Conservation (phyloP, 1,140 invertebrate genomes). For the Triops cancriformis region DNA sequence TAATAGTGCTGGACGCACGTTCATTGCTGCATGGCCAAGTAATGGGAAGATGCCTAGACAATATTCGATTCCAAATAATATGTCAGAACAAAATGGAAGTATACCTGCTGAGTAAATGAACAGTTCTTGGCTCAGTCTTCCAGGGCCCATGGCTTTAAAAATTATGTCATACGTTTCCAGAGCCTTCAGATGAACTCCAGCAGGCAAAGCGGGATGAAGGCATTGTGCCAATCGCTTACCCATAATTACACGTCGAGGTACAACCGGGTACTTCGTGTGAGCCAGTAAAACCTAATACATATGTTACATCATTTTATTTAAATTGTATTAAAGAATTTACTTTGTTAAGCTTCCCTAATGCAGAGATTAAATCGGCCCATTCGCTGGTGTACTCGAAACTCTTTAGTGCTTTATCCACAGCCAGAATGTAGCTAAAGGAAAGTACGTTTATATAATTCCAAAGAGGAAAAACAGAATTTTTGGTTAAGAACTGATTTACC, state of each 20-base stretch:
- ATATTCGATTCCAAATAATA: neutral
- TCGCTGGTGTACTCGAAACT: slow-evolving; percentile 90
- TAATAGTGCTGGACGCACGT: slow-evolving; percentile 71
- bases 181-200: slow-evolving; percentile 86
- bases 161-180: slow-evolving; percentile 89
- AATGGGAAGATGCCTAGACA: slow-evolving; percentile 74
- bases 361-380: slow-evolving; percentile 91
- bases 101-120: slow-evolving; percentile 74
- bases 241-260: slow-evolving; percentile 81
- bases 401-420: slow-evolving; percentile 81
- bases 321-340: slow-evolving; percentile 42
- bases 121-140: slow-evolving; percentile 69
- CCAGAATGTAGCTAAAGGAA: slow-evolving; percentile 54
- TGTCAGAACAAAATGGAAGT: neutral
- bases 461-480: neutral
- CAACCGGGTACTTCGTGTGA: slow-evolving; percentile 61
- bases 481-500: neutral
- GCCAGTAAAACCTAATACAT: slow-evolving; percentile 50
- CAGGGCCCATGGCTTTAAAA: slow-evolving; percentile 81
- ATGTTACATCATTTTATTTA: too few species aligned
- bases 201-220: slow-evolving; percentile 84
- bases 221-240: slow-evolving; percentile 90
- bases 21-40: slow-evolving; percentile 81
- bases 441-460: neutral
- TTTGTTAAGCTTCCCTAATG: slow-evolving; percentile 85